Evolutionary conservation across 2,797 vertebrate genomes (phyloP), one percentile per base, ranked within the genome.

Genomic region (Rhabdophis nuchalis): DNA sequence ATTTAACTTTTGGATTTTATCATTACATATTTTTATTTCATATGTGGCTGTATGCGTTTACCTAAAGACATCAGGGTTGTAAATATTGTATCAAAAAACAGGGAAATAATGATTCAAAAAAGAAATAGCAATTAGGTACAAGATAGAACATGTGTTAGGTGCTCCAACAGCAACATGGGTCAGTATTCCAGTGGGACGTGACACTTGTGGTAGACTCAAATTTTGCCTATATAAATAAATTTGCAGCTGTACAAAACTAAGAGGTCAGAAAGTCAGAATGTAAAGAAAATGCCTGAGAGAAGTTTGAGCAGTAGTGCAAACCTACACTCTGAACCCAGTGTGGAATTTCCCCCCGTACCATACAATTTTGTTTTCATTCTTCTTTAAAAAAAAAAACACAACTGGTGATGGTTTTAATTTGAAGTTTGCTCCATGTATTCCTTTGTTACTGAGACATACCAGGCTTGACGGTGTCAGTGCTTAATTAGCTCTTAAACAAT

Each of bases 401-500:
- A 93, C 92, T 4, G 9, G 16, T 90, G 54, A 87, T 64, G 89
- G 60, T 77, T 93, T 11, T 89, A 90, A 68, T 68, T 32, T 87
- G n/a, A 50, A 18, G 92, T 82, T 56, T 89, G 88, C 52, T 93
- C 90, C 29, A 54, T 46, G 5, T 46, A 10, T 91, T 86, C 91
- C 82, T 91, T 89, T 96, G 91, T 82, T 90, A 46, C 60, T 93
- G 72, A 91, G 64, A 93, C 60, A 89, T 72, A 54, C 88, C 52
- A 90, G 90, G 68, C 72, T n/a, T 50, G 77, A 91, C 41, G 58
- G 23, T 77, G 54, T 93, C 92, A 91, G 36, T 20, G 61, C 95
- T 95, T 95, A 93, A 95, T 94, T 91, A 96, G 85, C 88, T 93
- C 0, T 52, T 93, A 58, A 93, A 95, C 64, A 92, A 11, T 0